Evolutionary conservation across 1,140 invertebrate species (phyloP), one percentile per base, ranked within the genome.

Genomic region (Apis laboriosa): DNA sequence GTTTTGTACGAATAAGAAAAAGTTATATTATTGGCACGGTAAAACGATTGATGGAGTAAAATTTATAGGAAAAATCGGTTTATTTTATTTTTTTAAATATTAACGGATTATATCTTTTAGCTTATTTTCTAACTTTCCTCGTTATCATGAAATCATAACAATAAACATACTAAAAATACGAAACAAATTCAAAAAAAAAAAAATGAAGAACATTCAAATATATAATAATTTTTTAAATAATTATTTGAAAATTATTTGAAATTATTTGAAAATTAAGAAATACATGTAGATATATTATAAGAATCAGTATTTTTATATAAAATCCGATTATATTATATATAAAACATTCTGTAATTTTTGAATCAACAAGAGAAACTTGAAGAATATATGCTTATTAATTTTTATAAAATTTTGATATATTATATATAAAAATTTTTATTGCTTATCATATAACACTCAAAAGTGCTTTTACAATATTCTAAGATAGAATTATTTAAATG

Each of bases 261-360:
- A 34, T 34, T 34, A 28, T 56, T 74, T 58, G 1, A 53, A 74
- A 11, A 79, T 72, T 53, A 13, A 75, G 51, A 66, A 55, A 60
- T 61, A 61, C 28, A 55, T 24, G 5, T 21, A 34, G 11, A n/a
- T 77, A 63, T 68, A 58, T 82, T 43, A 13, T 13, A 43, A 68
- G 43, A 77, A 58, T 77, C 74, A 82, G 49, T 82, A 82, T 82
- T 82, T 82, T 82, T 77, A 60, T 82, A 82, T 28, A 21, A 60
- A 56, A 82, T 77, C 61, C 56, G n/a, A 60, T 67, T 70, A 56
- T 77, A 70, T 56, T 60, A 68, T 67, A 56, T 60, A 68, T 64
- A 80, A 80, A 80, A 55, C 72, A 72, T 76, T 12, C 11, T 68
- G 24, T 55, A 82, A 77, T 49, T 51, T 58, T 77, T 55, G 4